phyloP scores from a whole-genome alignment of 2,888 invertebrate genomes.

The Sicus ferrugineus region DNA sequence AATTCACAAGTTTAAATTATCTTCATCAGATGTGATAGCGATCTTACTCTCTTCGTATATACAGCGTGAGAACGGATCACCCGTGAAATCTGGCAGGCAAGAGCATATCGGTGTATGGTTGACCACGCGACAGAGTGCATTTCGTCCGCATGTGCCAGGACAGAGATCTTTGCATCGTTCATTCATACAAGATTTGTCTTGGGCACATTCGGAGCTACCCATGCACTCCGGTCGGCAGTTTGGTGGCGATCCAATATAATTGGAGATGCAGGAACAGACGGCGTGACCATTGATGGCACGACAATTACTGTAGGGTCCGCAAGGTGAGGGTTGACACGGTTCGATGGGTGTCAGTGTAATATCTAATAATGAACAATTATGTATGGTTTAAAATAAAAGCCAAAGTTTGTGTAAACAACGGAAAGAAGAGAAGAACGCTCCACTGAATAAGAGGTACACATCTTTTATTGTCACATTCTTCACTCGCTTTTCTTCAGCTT shows the following conservation, averaged over 20 bases:
- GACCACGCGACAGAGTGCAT: slow-evolving; percentile 82
- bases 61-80: slow-evolving; percentile 84
- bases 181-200: slow-evolving; percentile 80
- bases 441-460: too few species aligned
- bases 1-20: background rate
- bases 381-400: background rate
- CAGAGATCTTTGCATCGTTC: slow-evolving; percentile 85
- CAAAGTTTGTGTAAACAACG: background rate
- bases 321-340: slow-evolving; percentile 76
- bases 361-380: slow-evolving; percentile 46
- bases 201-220: slow-evolving; percentile 82
- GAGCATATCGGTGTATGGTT: slow-evolving; percentile 88
- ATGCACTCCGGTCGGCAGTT: slow-evolving; percentile 83
- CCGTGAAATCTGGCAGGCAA: slow-evolving; percentile 77
- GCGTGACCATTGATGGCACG: slow-evolving; percentile 76
- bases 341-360: slow-evolving; percentile 61
- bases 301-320: slow-evolving; percentile 83
- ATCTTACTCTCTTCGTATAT: slow-evolving; percentile 73
- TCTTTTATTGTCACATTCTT: background rate
- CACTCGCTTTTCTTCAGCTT: background rate
- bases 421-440: background rate
- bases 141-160: slow-evolving; percentile 80
- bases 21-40: background rate
- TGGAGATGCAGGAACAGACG: slow-evolving; percentile 80
- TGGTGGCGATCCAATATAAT: slow-evolving; percentile 81